These are phyloP conservation scores for Haliclona indistincta DNA, from an alignment of 37 sponge, comb jelly and placozoan genomes.

Conservation along the genomic window DNA sequence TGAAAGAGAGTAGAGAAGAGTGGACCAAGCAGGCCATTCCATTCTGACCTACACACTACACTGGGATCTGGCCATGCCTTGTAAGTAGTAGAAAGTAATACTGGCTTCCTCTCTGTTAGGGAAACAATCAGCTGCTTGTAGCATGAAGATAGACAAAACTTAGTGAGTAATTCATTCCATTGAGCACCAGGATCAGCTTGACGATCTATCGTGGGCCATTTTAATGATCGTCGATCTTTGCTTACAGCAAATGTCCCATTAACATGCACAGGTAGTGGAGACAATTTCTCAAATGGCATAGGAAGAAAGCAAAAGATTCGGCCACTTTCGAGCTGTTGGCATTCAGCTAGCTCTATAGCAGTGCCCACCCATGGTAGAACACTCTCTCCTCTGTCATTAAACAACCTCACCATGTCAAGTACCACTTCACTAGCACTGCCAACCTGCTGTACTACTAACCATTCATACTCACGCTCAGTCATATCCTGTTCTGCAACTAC, in stretches of 20 bases:
- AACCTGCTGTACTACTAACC: conserved; percentile 27
- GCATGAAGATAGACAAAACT: conserved; percentile 39
- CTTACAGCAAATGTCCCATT: conserved; percentile 73
- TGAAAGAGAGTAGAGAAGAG: conserved; percentile 6
- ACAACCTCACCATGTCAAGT: background rate
- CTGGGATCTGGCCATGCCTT: conserved; percentile 40
- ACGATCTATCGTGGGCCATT: conserved; percentile 56
- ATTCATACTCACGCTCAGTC: too few relatives aligned
- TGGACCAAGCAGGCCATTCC: conserved; percentile 20
- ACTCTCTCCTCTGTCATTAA: too few relatives aligned
- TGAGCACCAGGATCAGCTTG: conserved; percentile 43
- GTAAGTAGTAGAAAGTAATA: conserved; percentile 4
- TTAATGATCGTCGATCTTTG: conserved; percentile 51
- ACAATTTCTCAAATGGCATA: conserved; percentile 42
- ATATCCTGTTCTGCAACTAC: too few relatives aligned
- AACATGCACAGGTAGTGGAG: conserved; percentile 59
- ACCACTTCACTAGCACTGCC: conserved; percentile 6
- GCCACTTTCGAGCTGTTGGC: background rate
- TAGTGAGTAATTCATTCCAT: conserved; percentile 58
- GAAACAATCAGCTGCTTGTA: conserved; percentile 33
- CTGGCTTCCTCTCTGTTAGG: conserved; percentile 1
- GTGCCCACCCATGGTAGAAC: conserved; percentile 50
- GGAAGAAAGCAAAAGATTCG: conserved; percentile 77
- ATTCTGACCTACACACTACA: conserved; percentile 14
- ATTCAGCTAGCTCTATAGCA: conserved; percentile 10